Conservation (phyloP, 2,888 invertebrate species). For the Leptinotarsa peninsularis region DNA sequence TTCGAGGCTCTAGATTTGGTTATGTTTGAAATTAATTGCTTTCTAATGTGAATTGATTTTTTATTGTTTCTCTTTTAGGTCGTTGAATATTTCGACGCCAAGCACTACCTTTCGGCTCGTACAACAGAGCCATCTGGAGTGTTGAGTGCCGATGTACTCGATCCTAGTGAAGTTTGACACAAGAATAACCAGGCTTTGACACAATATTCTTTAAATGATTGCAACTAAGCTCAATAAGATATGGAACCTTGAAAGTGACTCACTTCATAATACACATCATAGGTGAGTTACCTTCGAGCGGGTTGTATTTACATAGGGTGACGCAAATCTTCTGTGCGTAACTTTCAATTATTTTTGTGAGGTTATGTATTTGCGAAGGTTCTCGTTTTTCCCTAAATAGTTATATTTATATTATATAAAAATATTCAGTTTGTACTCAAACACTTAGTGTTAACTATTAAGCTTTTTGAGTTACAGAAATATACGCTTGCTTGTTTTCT, state of each 20-base stretch:
- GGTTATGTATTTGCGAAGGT: slow-evolving; percentile 13
- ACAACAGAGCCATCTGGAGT: slow-evolving; percentile 55
- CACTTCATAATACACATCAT: not conserved
- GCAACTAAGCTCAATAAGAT: slow-evolving; percentile 12
- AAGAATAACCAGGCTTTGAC: slow-evolving; percentile 12
- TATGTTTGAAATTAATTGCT: too few relatives aligned
- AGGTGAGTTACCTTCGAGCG: not conserved
- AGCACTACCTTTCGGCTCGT: slow-evolving; percentile 63
- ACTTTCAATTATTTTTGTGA: not conserved
- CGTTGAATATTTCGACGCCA: slow-evolving; percentile 64
- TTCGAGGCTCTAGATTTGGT: too few relatives aligned
- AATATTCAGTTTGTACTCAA: slow-evolving; percentile 7
- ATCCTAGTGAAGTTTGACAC: slow-evolving; percentile 42
- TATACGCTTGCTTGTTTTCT: slow-evolving; percentile 10
- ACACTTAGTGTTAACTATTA: slow-evolving; percentile 3
- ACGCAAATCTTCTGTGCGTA: not conserved
- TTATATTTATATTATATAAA: slow-evolving; percentile 5
- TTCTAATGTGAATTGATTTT: too few relatives aligned
- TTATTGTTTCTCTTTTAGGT: slow-evolving; percentile 54
- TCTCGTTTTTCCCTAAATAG: not conserved
- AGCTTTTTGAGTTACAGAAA: not conserved
- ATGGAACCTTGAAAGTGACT: not conserved
- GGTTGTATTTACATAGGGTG: not conserved
- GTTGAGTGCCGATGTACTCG: slow-evolving; percentile 54
- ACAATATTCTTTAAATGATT: slow-evolving; percentile 12